These are phyloP conservation scores for Aldabrachelys gigantea DNA, from an alignment of 2,113 vertebrate genomes.

Conservation along the genomic window DNA sequence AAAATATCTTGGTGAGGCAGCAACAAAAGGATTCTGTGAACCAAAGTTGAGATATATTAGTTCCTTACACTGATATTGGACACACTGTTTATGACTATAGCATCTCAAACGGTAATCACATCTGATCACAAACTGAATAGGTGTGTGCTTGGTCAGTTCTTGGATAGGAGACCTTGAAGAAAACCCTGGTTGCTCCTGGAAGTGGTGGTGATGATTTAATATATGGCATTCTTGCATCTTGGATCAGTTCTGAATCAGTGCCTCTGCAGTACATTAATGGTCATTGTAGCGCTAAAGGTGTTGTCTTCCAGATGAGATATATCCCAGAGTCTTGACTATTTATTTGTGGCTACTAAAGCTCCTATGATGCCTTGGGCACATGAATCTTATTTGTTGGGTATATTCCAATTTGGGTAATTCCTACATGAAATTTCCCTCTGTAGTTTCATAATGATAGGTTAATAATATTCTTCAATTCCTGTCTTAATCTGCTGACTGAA, in stretches of 20 bases:
- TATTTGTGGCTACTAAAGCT: background rate
- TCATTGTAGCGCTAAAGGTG: background rate
- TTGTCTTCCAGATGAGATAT: background rate
- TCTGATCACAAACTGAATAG: rapidly evolving
- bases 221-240: background rate
- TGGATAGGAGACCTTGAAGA: background rate
- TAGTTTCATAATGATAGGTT: background rate
- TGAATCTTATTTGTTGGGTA: background rate
- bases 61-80: background rate
- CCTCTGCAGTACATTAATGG: rapidly evolving
- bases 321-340: background rate
- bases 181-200: background rate
- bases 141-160: background rate
- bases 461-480: background rate
- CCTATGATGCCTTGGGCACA: background rate
- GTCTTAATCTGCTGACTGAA: background rate
- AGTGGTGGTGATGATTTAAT: background rate
- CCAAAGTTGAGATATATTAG: background rate
- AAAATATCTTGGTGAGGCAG: background rate
- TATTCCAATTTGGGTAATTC: background rate
- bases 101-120: background rate
- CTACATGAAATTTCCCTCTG: background rate
- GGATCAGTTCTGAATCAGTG: background rate
- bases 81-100: background rate
- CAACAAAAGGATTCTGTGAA: background rate